A percentile compares a stretch with the other conserved stretches of the same genome.
Conservation (phyloP, 2,113 vertebrate genomes). For the Bambusicola thoracicus region DNA sequence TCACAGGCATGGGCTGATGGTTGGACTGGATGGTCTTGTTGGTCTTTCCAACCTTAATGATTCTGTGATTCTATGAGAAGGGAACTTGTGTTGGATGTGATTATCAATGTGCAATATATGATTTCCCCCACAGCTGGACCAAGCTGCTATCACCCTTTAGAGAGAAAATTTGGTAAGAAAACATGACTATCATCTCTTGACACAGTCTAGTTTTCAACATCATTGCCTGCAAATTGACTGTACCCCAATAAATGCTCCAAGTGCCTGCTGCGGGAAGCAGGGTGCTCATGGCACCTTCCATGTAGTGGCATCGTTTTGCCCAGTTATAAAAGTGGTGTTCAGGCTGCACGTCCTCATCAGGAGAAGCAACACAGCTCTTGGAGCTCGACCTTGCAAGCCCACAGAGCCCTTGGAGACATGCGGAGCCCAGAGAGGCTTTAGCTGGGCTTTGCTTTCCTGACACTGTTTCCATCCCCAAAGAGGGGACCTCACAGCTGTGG, state of each 20-base stretch:
- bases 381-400: background rate
- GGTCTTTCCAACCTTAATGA: too few relatives aligned
- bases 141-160: background rate
- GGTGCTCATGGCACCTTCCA: background rate
- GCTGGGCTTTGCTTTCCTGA: background rate
- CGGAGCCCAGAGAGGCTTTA: background rate
- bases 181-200: accelerated
- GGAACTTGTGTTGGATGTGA: background rate
- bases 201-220: background rate
- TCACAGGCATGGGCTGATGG: too few relatives aligned
- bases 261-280: background rate
- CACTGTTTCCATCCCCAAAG: background rate
- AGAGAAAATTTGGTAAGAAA: background rate
- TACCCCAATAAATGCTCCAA: background rate
- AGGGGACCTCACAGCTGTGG: accelerated
- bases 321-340: accelerated
- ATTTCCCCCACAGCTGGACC: background rate
- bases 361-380: background rate
- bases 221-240: background rate
- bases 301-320: background rate
- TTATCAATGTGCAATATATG: background rate
- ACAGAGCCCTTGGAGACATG: background rate
- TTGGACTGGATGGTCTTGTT: too few relatives aligned
- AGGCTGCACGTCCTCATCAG: accelerated
- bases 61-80: background rate